Evolutionary conservation across 2,113 vertebrate genomes (phyloP), one percentile per base, ranked within the genome.

Genomic region (Poicephalus meyeri): DNA sequence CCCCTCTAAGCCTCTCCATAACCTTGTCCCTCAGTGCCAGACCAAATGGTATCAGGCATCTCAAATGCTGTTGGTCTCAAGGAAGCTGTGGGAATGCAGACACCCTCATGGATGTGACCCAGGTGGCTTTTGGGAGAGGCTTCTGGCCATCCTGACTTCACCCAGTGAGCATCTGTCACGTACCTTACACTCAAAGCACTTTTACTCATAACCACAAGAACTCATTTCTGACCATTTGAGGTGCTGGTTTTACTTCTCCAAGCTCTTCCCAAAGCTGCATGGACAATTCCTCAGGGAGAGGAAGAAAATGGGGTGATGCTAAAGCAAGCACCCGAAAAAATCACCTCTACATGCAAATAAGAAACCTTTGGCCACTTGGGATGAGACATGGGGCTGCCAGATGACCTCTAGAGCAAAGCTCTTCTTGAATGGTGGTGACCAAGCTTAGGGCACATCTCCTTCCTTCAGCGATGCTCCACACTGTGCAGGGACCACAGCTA

Each of bases 161-260:
- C 25, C 37, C 65, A 16, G 33, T 0, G 0, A 58, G n/a, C 16
- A 8, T 14, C 64, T 50, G 23, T 13, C 37, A 69, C 0, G 0
- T 9, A 18, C 55, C 42, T 60, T 23, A 52, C 70, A 64, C 52
- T 70, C 56, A 20, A 37, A 87, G 9, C 16, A 19, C 29, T 11
- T 81, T 47, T 13, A 16, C 13, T 1, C 64, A 9, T 55, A 16
- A 33, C 21, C 16, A 9, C n/a, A 16, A 2, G 5, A 39, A 73
- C 33, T 13, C 2, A 0, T 26, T 84, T 61, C 35, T 49, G 60
- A 70, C 21, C n/a, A 37, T 47, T 0, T 39, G 23, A 49, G n/a
- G n/a, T 46, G 29, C n/a, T 39, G 60, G 0, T 2, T 84, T 33
- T n/a, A 50, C 49, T 10, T 8, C 66, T 28, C 24, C 20, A 4